Base-by-base conservation (phyloP, 2,888 invertebrate genomes). In the Coenonympha arcania region DNA sequence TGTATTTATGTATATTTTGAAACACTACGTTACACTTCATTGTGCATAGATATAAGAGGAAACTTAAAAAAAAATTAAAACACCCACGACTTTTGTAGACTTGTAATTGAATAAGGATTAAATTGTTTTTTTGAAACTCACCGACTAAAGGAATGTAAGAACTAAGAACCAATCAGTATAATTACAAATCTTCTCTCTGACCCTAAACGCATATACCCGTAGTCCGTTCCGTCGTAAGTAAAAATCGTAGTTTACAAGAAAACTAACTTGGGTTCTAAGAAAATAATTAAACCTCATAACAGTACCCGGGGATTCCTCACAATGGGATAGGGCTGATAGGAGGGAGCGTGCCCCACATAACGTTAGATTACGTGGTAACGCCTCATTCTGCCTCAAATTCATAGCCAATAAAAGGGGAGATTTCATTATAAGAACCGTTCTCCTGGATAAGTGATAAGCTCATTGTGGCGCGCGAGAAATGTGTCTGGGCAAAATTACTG, bases 371-470 rank as follows among this genome's bases (percentile, higher is more conserved):
- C 42, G 42, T 30, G 42, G 30, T 42, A 42, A 42, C 42, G 42
- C 42, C 42, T 31, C 42, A 42, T 42, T 42, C 42, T 31, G 42
- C 15, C 30, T 30, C 31, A 42, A 42, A 42, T 42, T 42, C 42
- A 42, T 42, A 30, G 42, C 42, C 42, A 42, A 42, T 42, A 42
- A 42, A 42, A 42, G 42, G 42, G 42, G 30, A 42, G 31, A 42
- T 42, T 42, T 42, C 42, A 42, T 42, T 42, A 42, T 24, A 46
- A 44, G 50, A 50, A 46, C 45, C 50, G 41, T 50, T 46, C 45
- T 34, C 26, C 45, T 28, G 45, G 19, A 53, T 46, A 49, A 53
- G 42, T 42, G 49, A 49, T 53, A 53, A 53, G 49, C 46, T 37
- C 49, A 49, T 42, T 49, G 52, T 46, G 49, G 49, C 26, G 16